Base-by-base conservation (phyloP, 2,888 invertebrate genomes). In the Argynnis bischoffii region DNA sequence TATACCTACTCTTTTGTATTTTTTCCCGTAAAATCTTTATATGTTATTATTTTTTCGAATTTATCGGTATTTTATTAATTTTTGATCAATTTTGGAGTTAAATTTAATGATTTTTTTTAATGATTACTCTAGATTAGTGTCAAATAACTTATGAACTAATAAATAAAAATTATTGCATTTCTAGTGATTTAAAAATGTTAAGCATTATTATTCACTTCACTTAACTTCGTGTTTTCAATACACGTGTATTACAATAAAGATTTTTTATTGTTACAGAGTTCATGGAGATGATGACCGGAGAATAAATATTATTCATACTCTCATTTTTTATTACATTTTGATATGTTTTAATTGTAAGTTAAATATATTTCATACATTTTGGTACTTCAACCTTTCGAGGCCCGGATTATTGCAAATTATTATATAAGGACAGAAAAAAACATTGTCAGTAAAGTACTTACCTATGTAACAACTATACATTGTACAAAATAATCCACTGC, bases 251-350 rank as follows among this genome's bases (percentile, higher is more conserved):
- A 35, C n/a, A 66, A n/a, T 41, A 48, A 48, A 35, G 35, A 35
- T 2, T 54, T 35, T 74, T 72, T 79, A 81, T 89, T 91, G 85
- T 96, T 95, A 76, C 95, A 97, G 97, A 97, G 94, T 97, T 97
- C 94, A 97, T 97, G 97, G 97, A 97, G 90, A 97, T 98, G 97
- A 98, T 98, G 97, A 97, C 97, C 75, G 97, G 97, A 89, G 97
- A 97, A 95, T 96, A 96, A 95, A 85, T 80, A 76, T 80, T 81
- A 66, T 71, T 81, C 78, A 81, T 18, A 35, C 16, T 18, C 6
- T 60, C 31, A 76, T 57, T 53, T 79, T 80, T 82, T n/a, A n/a
- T 85, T 86, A 81, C 87, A 84, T 85, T 83, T 83, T 78, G 80
- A 80, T 85, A 87, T 83, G 78, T 74, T 83, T 78, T 86, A 86